Base-by-base conservation (phyloP, 1,140 invertebrate species). In the Antheraea mylitta region DNA sequence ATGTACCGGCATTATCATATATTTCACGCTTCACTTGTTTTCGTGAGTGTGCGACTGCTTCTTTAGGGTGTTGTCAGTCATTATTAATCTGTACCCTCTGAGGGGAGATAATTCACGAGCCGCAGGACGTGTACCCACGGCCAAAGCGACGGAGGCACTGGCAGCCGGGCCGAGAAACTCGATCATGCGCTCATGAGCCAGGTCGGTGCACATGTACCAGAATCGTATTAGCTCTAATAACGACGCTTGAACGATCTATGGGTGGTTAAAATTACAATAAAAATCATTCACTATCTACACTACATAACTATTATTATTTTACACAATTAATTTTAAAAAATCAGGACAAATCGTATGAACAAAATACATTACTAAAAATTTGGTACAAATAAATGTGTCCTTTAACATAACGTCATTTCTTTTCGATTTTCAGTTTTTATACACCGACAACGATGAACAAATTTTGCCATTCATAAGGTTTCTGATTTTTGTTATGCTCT, bases 161-260 rank as follows among this genome's bases (percentile, higher is more conserved):
- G 73, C 73, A 71, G 76, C 74, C 76, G 74, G 76, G 78, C 73
- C 63, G 66, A 73, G 75, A 76, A 68, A 75, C 72, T 80, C 81
- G 87, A 74, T 87, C 86, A 87, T 89, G 87, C 87, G 87, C 87
- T 72, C 80, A 85, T 70, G 72, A 73, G 66, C 1, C 63, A 58
- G 30, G 67, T 73, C 75, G 60, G 68, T 61, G 68, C 64, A 38
- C 62, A 66, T 61, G 59, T 48, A 59, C 68, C 76, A 72, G 63
- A 65, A 67, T 68, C 72, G 59, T 79, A 78, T 83, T 82, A 83
- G 58, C 70, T 62, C 75, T 84, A 79, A 85, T 87, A 79, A 80
- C 74, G 79, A 80, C 63, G 66, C 75, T 75, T 79, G 75, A 80
- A 68, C 66, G 72, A 69, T 70, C 70, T 69, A 36, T 30, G 36